Evolutionary conservation across 1,140 invertebrate genomes (phyloP).

Genomic region (Diorhabda sublineata): DNA sequence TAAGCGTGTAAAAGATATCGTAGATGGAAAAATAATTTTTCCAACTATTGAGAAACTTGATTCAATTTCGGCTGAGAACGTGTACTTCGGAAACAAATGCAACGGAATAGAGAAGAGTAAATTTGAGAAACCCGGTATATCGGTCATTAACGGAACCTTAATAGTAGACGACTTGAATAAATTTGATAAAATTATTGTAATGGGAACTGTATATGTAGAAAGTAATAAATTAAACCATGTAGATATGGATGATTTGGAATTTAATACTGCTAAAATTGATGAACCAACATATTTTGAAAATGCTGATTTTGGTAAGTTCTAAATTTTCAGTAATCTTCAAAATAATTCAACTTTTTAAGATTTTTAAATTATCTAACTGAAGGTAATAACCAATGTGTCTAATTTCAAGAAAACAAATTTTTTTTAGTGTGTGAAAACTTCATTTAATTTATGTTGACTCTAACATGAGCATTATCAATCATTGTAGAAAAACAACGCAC

Average conservation of each 20-base stretch:
- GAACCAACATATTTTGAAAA: constrained; percentile 39
- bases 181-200: constrained; percentile 42
- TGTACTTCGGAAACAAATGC: constrained; percentile 28
- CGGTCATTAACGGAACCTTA: constrained; percentile 19
- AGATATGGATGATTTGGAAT: constrained; percentile 40
- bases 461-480: too few relatives aligned
- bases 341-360: too few relatives aligned
- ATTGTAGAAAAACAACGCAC: too few relatives aligned
- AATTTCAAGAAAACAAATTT: too few relatives aligned
- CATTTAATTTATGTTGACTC: too few relatives aligned
- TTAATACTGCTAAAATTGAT: constrained; percentile 46
- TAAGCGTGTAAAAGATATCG: constrained; percentile 9
- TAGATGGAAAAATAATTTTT: constrained; percentile 5
- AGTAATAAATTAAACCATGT: constrained; percentile 44
- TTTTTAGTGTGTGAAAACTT: too few relatives aligned
- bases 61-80: constrained; percentile 21
- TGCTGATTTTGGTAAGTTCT: constrained; percentile 45
- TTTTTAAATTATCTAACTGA: too few relatives aligned
- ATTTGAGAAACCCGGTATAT: constrained; percentile 22
- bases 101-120: constrained; percentile 23
- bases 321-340: too few relatives aligned
- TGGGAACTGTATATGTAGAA: constrained; percentile 34
- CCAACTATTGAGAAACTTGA: constrained; percentile 18
- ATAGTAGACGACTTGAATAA: constrained; percentile 36
- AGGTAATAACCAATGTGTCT: too few relatives aligned